Evolutionary conservation across 2,888 invertebrate genomes (phyloP).

Genomic region (Cryptus viduatorius): DNA sequence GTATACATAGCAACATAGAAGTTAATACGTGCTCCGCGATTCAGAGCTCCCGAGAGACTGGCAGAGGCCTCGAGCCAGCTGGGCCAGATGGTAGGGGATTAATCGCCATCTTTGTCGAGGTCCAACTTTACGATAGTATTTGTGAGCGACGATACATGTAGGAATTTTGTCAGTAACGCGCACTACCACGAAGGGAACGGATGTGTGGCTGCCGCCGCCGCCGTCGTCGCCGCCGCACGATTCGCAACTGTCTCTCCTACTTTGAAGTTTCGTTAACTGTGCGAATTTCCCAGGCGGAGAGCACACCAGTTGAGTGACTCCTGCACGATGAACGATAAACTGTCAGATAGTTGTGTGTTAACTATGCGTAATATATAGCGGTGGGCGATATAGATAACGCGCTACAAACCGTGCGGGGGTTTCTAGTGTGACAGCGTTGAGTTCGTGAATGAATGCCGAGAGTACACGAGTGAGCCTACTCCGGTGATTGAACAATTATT

Average conservation of each 20-base stretch:
- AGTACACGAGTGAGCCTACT: conserved; percentile 12
- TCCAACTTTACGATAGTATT: conserved; percentile 7
- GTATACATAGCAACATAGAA: not conserved
- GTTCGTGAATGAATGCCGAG: conserved; percentile 59
- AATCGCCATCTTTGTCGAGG: conserved; percentile 45
- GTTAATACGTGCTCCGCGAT: conserved; percentile 7
- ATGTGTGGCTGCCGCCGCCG: conserved; percentile 22
- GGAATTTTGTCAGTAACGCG: conserved; percentile 18
- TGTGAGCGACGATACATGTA: conserved; percentile 9
- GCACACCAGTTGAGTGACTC: conserved; percentile 45
- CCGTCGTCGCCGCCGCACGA: conserved; percentile 14
- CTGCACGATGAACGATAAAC: conserved; percentile 39
- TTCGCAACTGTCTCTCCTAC: conserved; percentile 32
- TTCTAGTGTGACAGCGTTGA: conserved; percentile 11
- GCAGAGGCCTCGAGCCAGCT: conserved; percentile 40
- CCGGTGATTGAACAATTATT: conserved; percentile 61
- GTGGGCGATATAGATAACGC: conserved; percentile 26
- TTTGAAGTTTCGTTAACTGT: conserved; percentile 21
- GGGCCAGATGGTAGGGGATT: conserved; percentile 54
- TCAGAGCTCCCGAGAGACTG: conserved; percentile 20
- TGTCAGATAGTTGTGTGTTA: conserved; percentile 36
- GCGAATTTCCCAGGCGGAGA: conserved; percentile 49
- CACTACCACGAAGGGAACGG: conserved; percentile 23
- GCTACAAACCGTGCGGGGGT: not conserved
- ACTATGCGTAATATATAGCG: not conserved